phyloP scores from a whole-genome alignment of 2,888 invertebrate genomes.

The Melieria omissa region DNA sequence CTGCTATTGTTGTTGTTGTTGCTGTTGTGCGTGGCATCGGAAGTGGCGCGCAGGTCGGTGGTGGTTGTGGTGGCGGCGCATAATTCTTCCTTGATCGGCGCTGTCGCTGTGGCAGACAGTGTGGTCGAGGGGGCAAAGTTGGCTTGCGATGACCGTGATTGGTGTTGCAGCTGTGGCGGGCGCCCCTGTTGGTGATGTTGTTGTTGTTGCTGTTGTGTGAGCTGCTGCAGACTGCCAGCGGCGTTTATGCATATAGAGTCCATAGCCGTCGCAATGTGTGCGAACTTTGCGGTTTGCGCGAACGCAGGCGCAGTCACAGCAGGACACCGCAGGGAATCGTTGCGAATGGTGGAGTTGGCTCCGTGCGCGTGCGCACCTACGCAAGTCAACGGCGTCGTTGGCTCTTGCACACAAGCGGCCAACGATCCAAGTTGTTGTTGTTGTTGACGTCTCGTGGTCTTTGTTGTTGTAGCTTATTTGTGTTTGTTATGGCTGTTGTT shows the following conservation, averaged over 20 bases:
- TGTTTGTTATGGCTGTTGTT: conserved; percentile 5
- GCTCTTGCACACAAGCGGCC: conserved; percentile 12
- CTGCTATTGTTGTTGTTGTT: conserved; percentile 34
- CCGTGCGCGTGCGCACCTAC: conserved; percentile 44
- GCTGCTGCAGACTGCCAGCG: conserved; percentile 37
- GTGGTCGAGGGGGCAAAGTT: not conserved
- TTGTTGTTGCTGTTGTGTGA: conserved; percentile 30
- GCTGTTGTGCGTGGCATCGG: conserved; percentile 36
- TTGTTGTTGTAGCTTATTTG: conserved; percentile 11
- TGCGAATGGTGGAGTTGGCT: conserved; percentile 29
- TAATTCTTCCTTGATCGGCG: conserved; percentile 19
- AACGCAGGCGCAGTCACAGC: conserved; percentile 43
- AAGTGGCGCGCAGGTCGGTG: conserved; percentile 22
- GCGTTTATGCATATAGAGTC: conserved; percentile 40
- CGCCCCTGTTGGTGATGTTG: conserved; percentile 36
- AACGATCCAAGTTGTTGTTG: conserved; percentile 44
- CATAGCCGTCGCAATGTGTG: conserved; percentile 30
- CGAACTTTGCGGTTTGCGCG: conserved; percentile 41
- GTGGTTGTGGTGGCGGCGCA: not conserved
- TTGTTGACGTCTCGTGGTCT: conserved; percentile 37
- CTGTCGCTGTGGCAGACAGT: not conserved
- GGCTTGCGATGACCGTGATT: conserved; percentile 1
- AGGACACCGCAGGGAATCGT: conserved; percentile 42
- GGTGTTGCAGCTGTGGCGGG: conserved; percentile 9
- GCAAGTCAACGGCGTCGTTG: conserved; percentile 38